A percentile compares a stretch with the other conserved stretches of the same genome.
phyloP scores from a whole-genome alignment of 2,113 vertebrate species.

The Ochotona curzoniae region DNA sequence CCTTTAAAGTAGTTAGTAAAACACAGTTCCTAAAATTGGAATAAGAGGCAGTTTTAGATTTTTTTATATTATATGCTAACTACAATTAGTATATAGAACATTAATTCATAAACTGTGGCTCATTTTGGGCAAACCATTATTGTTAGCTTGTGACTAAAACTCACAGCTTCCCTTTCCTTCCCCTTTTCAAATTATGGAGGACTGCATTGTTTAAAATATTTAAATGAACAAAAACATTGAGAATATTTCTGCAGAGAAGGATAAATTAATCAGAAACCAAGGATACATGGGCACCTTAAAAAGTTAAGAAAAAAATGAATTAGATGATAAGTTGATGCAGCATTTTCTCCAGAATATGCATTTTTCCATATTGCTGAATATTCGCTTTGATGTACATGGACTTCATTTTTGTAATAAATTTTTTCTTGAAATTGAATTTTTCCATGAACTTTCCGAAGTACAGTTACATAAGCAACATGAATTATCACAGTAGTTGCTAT shows the following conservation, averaged over 20 bases:
- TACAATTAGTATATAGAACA: background rate
- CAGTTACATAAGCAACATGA: background rate
- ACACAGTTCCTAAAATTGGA: background rate
- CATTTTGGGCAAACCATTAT: background rate
- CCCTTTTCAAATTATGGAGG: background rate
- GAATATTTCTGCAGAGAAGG: background rate
- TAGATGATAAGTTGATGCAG: no score
- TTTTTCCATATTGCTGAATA: no score
- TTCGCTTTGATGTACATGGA: no score
- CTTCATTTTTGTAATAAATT: no score
- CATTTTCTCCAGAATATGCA: no score
- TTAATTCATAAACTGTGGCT: background rate
- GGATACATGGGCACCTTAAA: background rate
- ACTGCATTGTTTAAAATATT: background rate
- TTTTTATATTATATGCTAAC: background rate
- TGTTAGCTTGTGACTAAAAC: background rate
- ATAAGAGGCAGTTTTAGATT: background rate
- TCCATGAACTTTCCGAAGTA: background rate
- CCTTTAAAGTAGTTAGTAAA: background rate
- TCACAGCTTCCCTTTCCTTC: background rate
- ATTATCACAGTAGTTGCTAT: background rate
- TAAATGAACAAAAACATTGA: background rate
- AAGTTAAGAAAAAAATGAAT: no score
- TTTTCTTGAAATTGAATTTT: background rate
- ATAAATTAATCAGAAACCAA: background rate